These are phyloP conservation scores for Noctilio leporinus DNA, from an alignment of 2,113 vertebrate genomes.

Conservation along the genomic window DNA sequence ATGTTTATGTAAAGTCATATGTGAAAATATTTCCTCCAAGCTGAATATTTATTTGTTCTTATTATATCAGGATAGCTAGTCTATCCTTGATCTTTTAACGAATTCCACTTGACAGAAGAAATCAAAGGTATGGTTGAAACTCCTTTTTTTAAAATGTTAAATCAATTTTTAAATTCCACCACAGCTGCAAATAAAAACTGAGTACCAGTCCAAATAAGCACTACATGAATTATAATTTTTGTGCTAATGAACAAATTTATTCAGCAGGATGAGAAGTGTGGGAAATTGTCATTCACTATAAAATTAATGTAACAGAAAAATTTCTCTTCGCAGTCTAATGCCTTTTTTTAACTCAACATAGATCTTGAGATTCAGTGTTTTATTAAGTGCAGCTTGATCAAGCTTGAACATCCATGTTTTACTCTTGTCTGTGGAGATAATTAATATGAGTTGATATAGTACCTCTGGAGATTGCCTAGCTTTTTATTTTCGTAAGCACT, in stretches of 20 bases:
- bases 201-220: not conserved
- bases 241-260: constrained; percentile 43
- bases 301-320: constrained; percentile 68
- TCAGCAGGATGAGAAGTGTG: constrained; percentile 38
- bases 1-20: not conserved
- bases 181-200: not conserved
- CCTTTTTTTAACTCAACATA: constrained; percentile 3
- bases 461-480: not conserved
- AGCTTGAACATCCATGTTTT: not conserved
- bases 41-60: not conserved
- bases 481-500: not conserved
- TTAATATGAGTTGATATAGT: not conserved
- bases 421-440: not conserved
- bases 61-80: not conserved
- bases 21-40: not conserved
- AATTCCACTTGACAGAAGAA: not conserved
- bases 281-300: constrained; percentile 62
- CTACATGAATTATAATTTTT: constrained; percentile 39
- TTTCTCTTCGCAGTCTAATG: constrained; percentile 39
- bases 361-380: constrained; percentile 41
- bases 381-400: not conserved
- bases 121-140: not conserved
- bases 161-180: not conserved
- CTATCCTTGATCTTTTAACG: not conserved
- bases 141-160: not conserved